Conservation (phyloP, 1,140 invertebrate species). For the Atopsyche davidsoni region DNA sequence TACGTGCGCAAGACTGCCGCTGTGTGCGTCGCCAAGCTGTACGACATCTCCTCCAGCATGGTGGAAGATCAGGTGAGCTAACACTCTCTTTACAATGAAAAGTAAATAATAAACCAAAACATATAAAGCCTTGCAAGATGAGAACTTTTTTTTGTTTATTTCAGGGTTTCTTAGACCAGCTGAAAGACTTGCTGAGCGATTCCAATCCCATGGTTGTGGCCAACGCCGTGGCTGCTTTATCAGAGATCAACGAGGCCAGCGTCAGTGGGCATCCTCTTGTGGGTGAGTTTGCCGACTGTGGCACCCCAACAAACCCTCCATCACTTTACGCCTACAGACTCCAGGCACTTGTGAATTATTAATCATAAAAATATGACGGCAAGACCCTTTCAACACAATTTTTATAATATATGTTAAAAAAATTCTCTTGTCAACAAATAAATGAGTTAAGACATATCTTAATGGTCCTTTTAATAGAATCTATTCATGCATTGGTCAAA, state of each 20-base stretch:
- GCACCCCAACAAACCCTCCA: too few relatives aligned
- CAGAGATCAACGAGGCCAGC: constrained; percentile 97
- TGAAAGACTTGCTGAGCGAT: constrained; percentile 95
- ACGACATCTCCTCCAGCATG: constrained; percentile 96
- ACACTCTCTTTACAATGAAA: background rate
- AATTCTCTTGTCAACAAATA: too few relatives aligned
- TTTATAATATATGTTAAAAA: too few relatives aligned
- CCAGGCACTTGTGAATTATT: too few relatives aligned
- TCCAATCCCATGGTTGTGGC: constrained; percentile 99
- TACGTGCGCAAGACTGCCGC: constrained; percentile 99
- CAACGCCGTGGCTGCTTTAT: constrained; percentile 97
- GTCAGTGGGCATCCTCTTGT: constrained; percentile 87
- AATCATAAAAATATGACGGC: too few relatives aligned
- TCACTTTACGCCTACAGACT: too few relatives aligned
- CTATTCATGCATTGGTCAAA: too few relatives aligned
- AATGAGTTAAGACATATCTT: too few relatives aligned
- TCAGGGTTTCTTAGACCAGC: constrained; percentile 95
- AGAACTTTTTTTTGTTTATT: constrained; percentile 13
- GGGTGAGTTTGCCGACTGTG: too few relatives aligned
- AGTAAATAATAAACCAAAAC: background rate
- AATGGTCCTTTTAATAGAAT: too few relatives aligned
- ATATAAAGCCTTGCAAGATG: background rate
- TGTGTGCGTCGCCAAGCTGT: constrained; percentile 97
- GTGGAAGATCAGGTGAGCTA: constrained; percentile 79
- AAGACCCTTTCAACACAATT: too few relatives aligned